phyloP scores from a whole-genome alignment of 2,888 invertebrate genomes.

The Agriopis aurantiaria region DNA sequence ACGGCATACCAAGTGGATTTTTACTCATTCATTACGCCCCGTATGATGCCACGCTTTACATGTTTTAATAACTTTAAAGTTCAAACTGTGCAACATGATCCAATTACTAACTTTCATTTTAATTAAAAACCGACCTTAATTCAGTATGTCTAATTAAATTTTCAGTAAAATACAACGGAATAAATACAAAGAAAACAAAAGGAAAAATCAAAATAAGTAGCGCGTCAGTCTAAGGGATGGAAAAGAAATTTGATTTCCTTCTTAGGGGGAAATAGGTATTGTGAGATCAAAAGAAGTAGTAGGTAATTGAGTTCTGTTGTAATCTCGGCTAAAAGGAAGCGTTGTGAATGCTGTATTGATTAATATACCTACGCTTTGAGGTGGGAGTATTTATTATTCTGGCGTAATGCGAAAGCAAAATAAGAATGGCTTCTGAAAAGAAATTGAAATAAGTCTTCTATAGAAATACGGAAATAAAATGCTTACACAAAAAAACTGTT shows the following conservation, averaged over 20 bases:
- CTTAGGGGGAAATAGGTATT: slow-evolving; percentile 47
- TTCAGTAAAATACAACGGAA: slow-evolving; percentile 27
- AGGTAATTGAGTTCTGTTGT: slow-evolving; percentile 47
- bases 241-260: slow-evolving; percentile 50
- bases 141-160: slow-evolving; percentile 16
- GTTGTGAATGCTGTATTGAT: slow-evolving; percentile 46
- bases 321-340: slow-evolving; percentile 47
- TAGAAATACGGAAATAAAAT: neutral
- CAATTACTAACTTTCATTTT: slow-evolving; percentile 19
- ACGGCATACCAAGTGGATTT: neutral
- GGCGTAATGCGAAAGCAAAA: slow-evolving; percentile 7
- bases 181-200: slow-evolving; percentile 40
- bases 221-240: slow-evolving; percentile 43
- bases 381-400: slow-evolving; percentile 17
- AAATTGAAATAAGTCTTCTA: slow-evolving; percentile 1
- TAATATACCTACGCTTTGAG: slow-evolving; percentile 34
- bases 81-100: slow-evolving; percentile 20
- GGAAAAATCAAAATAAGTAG: slow-evolving; percentile 41
- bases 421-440: slow-evolving; percentile 7
- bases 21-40: slow-evolving; percentile 15
- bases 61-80: slow-evolving; percentile 22
- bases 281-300: slow-evolving; percentile 45
- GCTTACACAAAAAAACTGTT: no score
- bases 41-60: slow-evolving; percentile 13
- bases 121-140: slow-evolving; percentile 8